Conservation (phyloP, 2,888 invertebrate species). For the Xanthostigma xanthostigma region DNA sequence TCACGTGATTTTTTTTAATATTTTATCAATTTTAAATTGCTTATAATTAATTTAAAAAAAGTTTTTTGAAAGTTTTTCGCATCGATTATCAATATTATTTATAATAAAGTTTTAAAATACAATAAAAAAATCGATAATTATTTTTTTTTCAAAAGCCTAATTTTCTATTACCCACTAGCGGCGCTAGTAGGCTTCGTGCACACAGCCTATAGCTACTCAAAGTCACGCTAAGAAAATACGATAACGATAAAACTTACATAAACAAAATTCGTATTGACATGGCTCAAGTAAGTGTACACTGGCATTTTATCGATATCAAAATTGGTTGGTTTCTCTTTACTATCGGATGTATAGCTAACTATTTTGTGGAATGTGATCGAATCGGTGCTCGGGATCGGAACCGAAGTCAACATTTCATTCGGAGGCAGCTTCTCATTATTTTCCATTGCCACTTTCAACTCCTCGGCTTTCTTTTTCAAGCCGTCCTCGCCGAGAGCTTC, state of each 20-base stretch:
- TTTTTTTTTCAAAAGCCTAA: too few species aligned
- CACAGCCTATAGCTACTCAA: too few species aligned
- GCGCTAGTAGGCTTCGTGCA: too few species aligned
- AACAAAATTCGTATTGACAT: slow-evolving; percentile 69
- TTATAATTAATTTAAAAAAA: too few species aligned
- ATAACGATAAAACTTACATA: slow-evolving; percentile 43
- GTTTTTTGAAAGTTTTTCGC: too few species aligned
- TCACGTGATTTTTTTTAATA: too few species aligned
- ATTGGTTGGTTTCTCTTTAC: slow-evolving; percentile 31
- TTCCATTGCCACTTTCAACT: slow-evolving; percentile 51
- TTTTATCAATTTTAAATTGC: too few species aligned
- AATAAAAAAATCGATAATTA: too few species aligned
- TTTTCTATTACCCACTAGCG: too few species aligned
- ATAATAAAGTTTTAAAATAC: too few species aligned
- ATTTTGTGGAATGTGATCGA: slow-evolving; percentile 53
- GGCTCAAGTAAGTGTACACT: slow-evolving; percentile 61
- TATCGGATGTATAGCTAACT: slow-evolving; percentile 28
- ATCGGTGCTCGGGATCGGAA: slow-evolving; percentile 60
- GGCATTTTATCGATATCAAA: slow-evolving; percentile 50
- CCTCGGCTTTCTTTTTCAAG: slow-evolving; percentile 42
- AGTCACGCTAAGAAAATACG: too few species aligned
- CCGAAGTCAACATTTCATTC: slow-evolving; percentile 49
- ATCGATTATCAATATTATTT: too few species aligned
- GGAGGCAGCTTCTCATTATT: slow-evolving; percentile 67
- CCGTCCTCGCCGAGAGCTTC: slow-evolving; percentile 50